A percentile compares a stretch with the other conserved stretches of the same genome.
These are phyloP conservation scores for Hydrozoanthus tunicans DNA, from an alignment of 64 coral and sea anemone species.

Conservation along the genomic window DNA sequence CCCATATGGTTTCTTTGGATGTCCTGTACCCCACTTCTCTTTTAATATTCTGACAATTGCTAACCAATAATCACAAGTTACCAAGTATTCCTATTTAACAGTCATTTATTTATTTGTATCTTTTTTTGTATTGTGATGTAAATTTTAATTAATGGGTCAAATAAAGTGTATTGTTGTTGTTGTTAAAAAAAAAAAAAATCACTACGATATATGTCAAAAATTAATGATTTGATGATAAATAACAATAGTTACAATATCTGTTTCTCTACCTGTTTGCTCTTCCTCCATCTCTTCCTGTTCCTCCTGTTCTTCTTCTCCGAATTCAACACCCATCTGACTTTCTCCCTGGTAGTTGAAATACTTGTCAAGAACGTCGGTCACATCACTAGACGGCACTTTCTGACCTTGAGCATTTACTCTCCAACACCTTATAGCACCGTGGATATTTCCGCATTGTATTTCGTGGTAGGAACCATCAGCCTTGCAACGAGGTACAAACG, in stretches of 20 bases:
- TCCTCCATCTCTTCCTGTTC: constrained; percentile 1
- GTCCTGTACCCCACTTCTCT: too few species aligned
- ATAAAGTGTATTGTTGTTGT: too few species aligned
- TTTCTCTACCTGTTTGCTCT: neutral
- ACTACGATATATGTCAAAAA: too few species aligned
- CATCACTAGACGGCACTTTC: neutral
- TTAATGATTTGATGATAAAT: neutral
- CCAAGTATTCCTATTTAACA: too few species aligned
- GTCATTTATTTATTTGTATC: too few species aligned
- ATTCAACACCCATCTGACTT: neutral
- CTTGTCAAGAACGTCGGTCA: neutral
- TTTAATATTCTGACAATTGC: too few species aligned
- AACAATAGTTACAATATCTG: neutral
- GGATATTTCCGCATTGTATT: neutral
- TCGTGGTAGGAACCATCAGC: constrained; percentile 30
- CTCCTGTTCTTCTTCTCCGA: constrained; percentile 11
- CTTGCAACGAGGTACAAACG: constrained; percentile 34
- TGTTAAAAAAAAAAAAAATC: too few species aligned
- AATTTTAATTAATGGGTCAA: too few species aligned
- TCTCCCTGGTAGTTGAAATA: neutral
- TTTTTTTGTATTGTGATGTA: too few species aligned
- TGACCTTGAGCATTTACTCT: neutral
- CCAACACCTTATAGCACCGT: neutral
- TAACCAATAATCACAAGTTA: too few species aligned
- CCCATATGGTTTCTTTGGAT: too few species aligned